A percentile compares a stretch with the other conserved stretches of the same genome.
Evolutionary conservation across 1,140 invertebrate genomes (phyloP).

Genomic region (Tyrophagus putrescentiae): DNA sequence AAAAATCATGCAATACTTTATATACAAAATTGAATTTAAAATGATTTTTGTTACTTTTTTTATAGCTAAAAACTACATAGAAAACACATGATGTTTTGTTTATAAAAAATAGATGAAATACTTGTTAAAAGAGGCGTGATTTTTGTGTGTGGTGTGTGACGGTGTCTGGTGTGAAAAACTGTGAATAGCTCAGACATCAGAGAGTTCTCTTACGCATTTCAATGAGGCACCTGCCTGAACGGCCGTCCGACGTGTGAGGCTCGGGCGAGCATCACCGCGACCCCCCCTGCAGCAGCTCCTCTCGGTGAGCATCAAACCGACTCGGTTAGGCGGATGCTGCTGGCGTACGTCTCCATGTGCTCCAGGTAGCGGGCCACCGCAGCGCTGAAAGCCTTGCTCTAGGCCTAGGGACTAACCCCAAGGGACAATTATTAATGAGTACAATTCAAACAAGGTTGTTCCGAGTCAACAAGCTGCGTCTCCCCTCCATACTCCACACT

Average conservation of each 20-base stretch:
- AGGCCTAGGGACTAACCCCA: conserved; percentile 36
- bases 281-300: neutral
- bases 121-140: no score
- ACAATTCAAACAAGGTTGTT: neutral
- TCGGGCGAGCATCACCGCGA: neutral
- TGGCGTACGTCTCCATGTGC: conserved; percentile 43
- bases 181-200: no score
- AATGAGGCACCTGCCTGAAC: no score
- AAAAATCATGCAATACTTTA: no score
- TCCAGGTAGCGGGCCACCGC: conserved; percentile 47
- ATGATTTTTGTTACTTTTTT: no score
- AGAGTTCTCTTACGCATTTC: no score
- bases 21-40: no score
- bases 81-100: no score
- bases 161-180: no score
- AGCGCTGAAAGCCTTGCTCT: conserved; percentile 36
- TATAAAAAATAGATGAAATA: no score
- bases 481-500: conserved; percentile 43
- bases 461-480: neutral
- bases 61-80: no score
- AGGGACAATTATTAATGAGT: neutral
- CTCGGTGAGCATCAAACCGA: conserved; percentile 27
- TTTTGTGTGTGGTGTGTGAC: no score
- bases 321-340: conserved; percentile 32
- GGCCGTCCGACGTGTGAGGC: neutral